These are phyloP conservation scores for Drosophila pachea DNA, from an alignment of 1,140 invertebrate species.

Conservation along the genomic window DNA sequence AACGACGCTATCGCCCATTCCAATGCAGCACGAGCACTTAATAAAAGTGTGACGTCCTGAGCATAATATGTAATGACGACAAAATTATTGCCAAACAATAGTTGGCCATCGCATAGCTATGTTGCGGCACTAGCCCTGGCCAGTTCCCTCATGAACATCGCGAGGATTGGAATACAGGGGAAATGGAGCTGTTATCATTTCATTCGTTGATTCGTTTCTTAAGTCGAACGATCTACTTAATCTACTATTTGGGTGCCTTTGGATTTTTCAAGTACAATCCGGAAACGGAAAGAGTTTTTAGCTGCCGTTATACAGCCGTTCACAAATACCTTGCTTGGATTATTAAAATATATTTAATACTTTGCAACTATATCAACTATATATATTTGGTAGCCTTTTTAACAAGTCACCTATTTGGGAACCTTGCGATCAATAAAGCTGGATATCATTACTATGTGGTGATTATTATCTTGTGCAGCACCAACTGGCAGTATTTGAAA, in stretches of 20 bases:
- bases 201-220: not conserved
- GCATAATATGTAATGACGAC: slow-evolving; percentile 4
- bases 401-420: not conserved
- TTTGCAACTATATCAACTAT: not conserved
- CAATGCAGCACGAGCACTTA: not conserved
- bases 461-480: not conserved
- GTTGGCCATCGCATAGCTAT: not conserved
- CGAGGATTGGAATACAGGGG: too few species aligned
- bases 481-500: not conserved
- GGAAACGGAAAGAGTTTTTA: not conserved
- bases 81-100: too few species aligned
- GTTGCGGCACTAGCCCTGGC: not conserved
- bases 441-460: not conserved
- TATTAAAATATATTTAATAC: not conserved
- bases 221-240: not conserved
- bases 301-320: not conserved
- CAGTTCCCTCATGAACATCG: not conserved
- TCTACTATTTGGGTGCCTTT: slow-evolving; percentile 1
- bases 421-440: too few species aligned
- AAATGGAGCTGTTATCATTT: not conserved
- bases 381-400: not conserved
- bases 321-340: not conserved
- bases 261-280: not conserved
- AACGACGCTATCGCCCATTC: not conserved
- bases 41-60: not conserved